Evolutionary conservation across 2,797 vertebrate species (phyloP), one percentile per base, ranked within the genome.

Genomic region (Mus caroli): DNA sequence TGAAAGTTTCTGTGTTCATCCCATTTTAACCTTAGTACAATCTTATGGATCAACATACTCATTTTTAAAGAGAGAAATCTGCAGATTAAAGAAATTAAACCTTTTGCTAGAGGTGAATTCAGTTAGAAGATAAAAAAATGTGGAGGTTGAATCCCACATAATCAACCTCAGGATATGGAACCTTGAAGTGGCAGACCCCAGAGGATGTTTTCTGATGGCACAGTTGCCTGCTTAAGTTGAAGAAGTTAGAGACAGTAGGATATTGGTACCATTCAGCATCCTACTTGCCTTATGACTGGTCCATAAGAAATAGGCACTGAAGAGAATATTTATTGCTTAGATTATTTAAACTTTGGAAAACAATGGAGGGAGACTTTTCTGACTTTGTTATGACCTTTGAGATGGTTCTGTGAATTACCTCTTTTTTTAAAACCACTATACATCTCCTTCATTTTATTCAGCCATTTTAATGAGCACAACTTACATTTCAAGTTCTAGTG

Each of bases 21-120:
- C 67, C 14, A 71, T 92, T 91, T 86, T 84, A 92, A 84, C 28
- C 50, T 93, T 50, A 52, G 12, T 67, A 15, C 3, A 40, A 22
- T 82, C 56, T 52, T 88, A 22, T 60, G 6, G 22, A 78, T 92
- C 75, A 88, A 60, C 5, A 28, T 12, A 26, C 14, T 40, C 6
- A 94, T 31, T 88, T 95, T 91, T 67, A 90, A 95, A 50, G 83
- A 84, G 56, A 83, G 28, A 64, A 79, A 86, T 77, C 52, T 91
- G 75, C 73, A 46, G 28, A 56, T 73, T 50, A 93, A 80, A 60
- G 64, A 82, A 92, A 88, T 62, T 10, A 91, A 92, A 52, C 64
- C 10, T 84, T 40, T 94, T 96, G 37, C n/a, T 50, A 71, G 79
- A 86, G 50, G 13, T n/a, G 15, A 78, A 91, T 31, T 80, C n/a